Percentiles rank a stretch among this genome's conserved stretches.
phyloP scores from a whole-genome alignment of 2,797 vertebrate species.

The Cyprinodon diabolis region DNA sequence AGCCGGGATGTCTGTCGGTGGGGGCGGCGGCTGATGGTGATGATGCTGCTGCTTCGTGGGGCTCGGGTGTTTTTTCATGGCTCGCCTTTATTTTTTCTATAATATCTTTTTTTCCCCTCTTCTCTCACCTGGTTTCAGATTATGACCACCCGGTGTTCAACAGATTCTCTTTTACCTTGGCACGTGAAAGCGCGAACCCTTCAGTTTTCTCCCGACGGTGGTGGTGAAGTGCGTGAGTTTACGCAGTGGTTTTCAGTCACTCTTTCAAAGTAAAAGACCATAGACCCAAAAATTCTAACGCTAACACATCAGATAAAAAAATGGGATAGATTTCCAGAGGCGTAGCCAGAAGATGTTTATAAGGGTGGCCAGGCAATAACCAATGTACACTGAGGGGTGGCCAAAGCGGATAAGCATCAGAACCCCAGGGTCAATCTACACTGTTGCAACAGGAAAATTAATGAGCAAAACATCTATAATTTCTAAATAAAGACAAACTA shows the following conservation, averaged over 20 bases:
- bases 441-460: too few species aligned
- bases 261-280: conserved; percentile 32
- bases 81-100: conserved; percentile 10
- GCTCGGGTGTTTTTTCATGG: conserved; percentile 84
- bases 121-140: conserved; percentile 50
- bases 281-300: too few species aligned
- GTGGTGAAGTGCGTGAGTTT: rapidly evolving
- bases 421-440: too few species aligned
- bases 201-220: neutral
- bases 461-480: too few species aligned
- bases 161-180: conserved; percentile 60
- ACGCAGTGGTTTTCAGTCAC: neutral
- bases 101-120: neutral
- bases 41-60: conserved; percentile 70
- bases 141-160: conserved; percentile 27
- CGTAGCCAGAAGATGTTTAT: too few species aligned
- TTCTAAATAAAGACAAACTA: too few species aligned
- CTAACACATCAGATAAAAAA: too few species aligned
- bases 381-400: too few species aligned
- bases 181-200: conserved; percentile 49
- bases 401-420: too few species aligned
- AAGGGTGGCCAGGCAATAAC: too few species aligned
- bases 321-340: too few species aligned
- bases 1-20: conserved; percentile 61
- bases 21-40: conserved; percentile 14